Base-by-base conservation (phyloP, 2,888 invertebrate genomes). In the Physocephala rufipes region DNA sequence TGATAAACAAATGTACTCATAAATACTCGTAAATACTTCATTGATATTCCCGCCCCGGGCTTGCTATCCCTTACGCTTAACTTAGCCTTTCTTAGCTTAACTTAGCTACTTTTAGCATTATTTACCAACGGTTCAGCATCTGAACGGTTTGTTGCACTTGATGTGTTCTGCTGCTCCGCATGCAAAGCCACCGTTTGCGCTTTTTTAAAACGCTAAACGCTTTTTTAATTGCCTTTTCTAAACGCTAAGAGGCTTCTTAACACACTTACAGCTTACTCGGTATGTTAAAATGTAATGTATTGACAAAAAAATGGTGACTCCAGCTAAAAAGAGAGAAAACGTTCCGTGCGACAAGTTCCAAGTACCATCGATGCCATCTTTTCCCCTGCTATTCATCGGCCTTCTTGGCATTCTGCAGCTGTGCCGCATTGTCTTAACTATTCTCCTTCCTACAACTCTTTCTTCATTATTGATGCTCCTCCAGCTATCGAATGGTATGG, bases 221-320 rank as follows among this genome's bases (percentile, higher is more conserved):
- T 55, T 67, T n/a, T n/a, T 24, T 45, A 12, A 45, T n/a, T 36
- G 19, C 53, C 36, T 36, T 36, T 36, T 4, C 9, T 36, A 36
- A 36, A 21, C 53, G 53, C 21, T 2, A 49, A 12, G 3, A 24
- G 24, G 53, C 43, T 26, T n/a, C 67, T 67, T 71, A 71, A 71
- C 71, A 71, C 65, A 70, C 70, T 63, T 67, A 71, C 36, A 67
- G 63, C 67, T 71, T 71, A 71, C 19, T 45, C n/a, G 71, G 67
- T 71, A 71, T 62, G 67, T 71, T 71, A 67, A 71, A 36, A 58
- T 51, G 65, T 64, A 24, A 58, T 36, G 36, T 36, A 36, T 4
- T 36, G n/a, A n/a, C n/a, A n/a, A 36, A 9, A 70, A 65, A 70
- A 26, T 36, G 51, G 55, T 45, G 24, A 66, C 59, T 53, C 67